phyloP scores from a whole-genome alignment of 2,113 vertebrate genomes.

The Lethenteron camtschaticum region DNA sequence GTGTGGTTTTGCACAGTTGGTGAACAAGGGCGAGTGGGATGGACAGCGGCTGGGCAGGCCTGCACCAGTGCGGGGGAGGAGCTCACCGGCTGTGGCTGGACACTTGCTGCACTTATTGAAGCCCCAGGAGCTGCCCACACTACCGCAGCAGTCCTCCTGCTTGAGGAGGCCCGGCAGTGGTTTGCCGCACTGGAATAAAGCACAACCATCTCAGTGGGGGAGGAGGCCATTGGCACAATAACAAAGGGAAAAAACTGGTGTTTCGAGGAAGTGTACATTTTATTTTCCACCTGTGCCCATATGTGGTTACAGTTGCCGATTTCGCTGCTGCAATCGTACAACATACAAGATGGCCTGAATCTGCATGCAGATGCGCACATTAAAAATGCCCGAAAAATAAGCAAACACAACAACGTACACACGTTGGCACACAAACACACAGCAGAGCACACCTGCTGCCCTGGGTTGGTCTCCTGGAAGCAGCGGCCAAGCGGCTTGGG shows the following conservation, averaged over 20 bases:
- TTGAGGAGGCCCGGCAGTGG: conserved; percentile 82
- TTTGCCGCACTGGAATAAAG: conserved; percentile 62
- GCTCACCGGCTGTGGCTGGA: conserved; percentile 70
- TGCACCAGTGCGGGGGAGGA: not conserved
- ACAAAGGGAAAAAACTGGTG: conserved; percentile 14
- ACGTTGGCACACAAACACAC: conserved; percentile 11
- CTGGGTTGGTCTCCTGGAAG: conserved; percentile 69
- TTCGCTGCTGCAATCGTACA: no score
- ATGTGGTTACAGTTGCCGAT: no score
- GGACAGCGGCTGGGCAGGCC: no score
- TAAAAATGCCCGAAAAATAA: conserved; percentile 12
- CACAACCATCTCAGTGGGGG: conserved; percentile 21
- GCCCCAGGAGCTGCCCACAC: conserved; percentile 85
- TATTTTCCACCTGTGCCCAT: conserved; percentile 3
- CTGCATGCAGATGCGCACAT: conserved; percentile 4
- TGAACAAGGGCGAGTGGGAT: no score
- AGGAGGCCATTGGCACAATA: conserved; percentile 25
- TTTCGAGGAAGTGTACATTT: conserved; percentile 12
- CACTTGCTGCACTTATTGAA: conserved; percentile 95
- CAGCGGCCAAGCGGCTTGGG: conserved; percentile 64
- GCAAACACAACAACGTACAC: conserved; percentile 15
- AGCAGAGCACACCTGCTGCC: conserved; percentile 44
- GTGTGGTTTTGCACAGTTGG: no score
- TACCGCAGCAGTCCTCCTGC: conserved; percentile 87
- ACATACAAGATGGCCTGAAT: no score